Evolutionary conservation across 2,888 invertebrate species (phyloP), one percentile per base, ranked within the genome.

Genomic region (Leucophenga maculata): DNA sequence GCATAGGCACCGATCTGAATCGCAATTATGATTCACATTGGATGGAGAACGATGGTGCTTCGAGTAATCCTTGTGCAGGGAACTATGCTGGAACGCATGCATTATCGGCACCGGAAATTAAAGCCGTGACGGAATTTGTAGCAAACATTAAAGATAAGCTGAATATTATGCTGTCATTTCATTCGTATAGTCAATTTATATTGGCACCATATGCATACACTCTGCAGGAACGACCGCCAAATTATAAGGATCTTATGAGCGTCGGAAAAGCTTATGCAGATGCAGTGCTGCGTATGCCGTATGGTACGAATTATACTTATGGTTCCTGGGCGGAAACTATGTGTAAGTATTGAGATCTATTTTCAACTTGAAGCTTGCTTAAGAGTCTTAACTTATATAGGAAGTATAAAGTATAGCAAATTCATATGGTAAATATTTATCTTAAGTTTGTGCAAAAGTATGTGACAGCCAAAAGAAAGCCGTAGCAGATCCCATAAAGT

Each of bases 121-220:
- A 89, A 59, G 83, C 85, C 0, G 70, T 91, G 13, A 87, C 91
- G 0, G 74, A 85, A 0, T 91, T 88, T 74, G 83, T 91, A 0
- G 83, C 82, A n/a, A 75, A 76, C 9, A 85, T 90, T 11, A 80
- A 86, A 11, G 75, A 83, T 0, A 88, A 85, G 14, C 82, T 91
- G 0, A 86, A 87, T 46, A 89, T 90, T 0, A 90, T 91, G 78
- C 78, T 93, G 8, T 90, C 92, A 0, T 90, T 93, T 74, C 91
- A 93, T 75, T 89, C 91, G 0, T 93, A 91, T 78, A 92, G 92
- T 6, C 93, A 93, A 74, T 85, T 90, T 1, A 79, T 92, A 18
- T 78, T 92, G 6, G 87, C 91, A 18, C 92, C 92, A 0, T 92
- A 90, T 74, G 92, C 92, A 0, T 90, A 91, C 67, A 88, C 89